Percentiles rank a stretch among this genome's conserved stretches.
These are phyloP conservation scores for Omphaloscelis lunosa DNA, from an alignment of 2,888 invertebrate species.

Conservation along the genomic window DNA sequence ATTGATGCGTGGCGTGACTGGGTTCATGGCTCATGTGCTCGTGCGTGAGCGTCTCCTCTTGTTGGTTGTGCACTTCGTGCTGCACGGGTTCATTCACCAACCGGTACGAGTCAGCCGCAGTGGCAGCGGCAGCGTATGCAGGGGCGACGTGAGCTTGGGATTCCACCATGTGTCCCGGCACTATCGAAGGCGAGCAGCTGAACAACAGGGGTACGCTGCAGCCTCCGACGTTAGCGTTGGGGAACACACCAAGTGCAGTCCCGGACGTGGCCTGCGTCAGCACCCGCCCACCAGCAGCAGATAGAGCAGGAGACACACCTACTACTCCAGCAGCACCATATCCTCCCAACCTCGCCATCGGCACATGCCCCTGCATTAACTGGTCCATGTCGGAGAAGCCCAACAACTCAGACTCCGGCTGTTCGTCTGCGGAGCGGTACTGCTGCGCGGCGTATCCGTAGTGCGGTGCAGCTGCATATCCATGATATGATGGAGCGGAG, in stretches of 20 bases:
- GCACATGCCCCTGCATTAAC: slow-evolving; percentile 73
- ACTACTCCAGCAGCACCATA: slow-evolving; percentile 61
- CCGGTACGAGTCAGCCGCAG: slow-evolving; percentile 70
- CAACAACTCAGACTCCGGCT: slow-evolving; percentile 75
- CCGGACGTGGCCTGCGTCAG: slow-evolving; percentile 65
- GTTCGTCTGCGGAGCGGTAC: slow-evolving; percentile 73
- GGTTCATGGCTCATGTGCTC: slow-evolving; percentile 69
- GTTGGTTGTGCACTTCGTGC: slow-evolving; percentile 67
- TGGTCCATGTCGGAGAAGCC: slow-evolving; percentile 80
- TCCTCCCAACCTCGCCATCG: slow-evolving; percentile 76
- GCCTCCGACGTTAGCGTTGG: slow-evolving; percentile 79
- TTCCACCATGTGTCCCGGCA: slow-evolving; percentile 77
- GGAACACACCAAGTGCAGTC: slow-evolving; percentile 81
- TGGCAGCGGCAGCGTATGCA: slow-evolving; percentile 33
- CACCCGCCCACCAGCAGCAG: slow-evolving; percentile 50
- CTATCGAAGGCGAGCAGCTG: slow-evolving; percentile 84
- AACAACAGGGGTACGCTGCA: slow-evolving; percentile 83
- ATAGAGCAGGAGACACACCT: slow-evolving; percentile 47
- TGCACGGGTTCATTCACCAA: slow-evolving; percentile 71
- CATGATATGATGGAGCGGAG: slow-evolving; percentile 62
- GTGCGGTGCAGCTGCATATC: slow-evolving; percentile 60
- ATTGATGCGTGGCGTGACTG: slow-evolving; percentile 63
- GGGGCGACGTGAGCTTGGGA: slow-evolving; percentile 58
- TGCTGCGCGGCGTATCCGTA: slow-evolving; percentile 72
- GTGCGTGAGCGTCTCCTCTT: slow-evolving; percentile 62